phyloP scores from a whole-genome alignment of 2,888 invertebrate genomes.

The Oasisia sp. region DNA sequence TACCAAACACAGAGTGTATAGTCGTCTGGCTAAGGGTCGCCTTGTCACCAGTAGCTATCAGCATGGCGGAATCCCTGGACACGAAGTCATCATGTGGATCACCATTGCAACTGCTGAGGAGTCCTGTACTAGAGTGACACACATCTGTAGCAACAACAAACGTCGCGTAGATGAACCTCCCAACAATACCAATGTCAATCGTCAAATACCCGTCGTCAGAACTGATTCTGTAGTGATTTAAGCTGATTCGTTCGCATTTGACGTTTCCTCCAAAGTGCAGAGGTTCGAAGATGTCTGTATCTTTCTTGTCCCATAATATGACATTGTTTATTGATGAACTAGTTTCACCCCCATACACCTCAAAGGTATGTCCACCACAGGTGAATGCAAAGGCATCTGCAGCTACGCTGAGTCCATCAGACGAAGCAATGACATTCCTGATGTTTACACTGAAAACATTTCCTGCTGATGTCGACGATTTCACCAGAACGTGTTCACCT shows the following conservation, averaged over 20 bases:
- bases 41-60: not conserved
- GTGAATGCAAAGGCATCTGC: not conserved
- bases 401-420: not conserved
- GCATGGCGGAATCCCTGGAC: not conserved
- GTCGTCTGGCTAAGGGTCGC: slow-evolving; percentile 37
- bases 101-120: slow-evolving; percentile 22
- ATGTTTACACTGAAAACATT: not conserved
- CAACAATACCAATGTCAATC: not conserved
- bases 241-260: not conserved
- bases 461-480: not conserved
- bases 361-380: not conserved
- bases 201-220: not conserved
- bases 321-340: not conserved
- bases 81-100: slow-evolving; percentile 25
- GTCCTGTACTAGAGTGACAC: slow-evolving; percentile 17
- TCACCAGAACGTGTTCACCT: not conserved
- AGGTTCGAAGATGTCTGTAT: not conserved
- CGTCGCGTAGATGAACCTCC: not conserved
- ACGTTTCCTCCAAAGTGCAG: not conserved
- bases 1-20: slow-evolving; percentile 42
- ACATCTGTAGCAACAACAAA: not conserved
- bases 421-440: not conserved
- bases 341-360: not conserved
- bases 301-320: not conserved
- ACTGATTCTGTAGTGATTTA: not conserved